Conservation (phyloP, 2,113 vertebrate genomes). For the Pelecanus crispus region DNA sequence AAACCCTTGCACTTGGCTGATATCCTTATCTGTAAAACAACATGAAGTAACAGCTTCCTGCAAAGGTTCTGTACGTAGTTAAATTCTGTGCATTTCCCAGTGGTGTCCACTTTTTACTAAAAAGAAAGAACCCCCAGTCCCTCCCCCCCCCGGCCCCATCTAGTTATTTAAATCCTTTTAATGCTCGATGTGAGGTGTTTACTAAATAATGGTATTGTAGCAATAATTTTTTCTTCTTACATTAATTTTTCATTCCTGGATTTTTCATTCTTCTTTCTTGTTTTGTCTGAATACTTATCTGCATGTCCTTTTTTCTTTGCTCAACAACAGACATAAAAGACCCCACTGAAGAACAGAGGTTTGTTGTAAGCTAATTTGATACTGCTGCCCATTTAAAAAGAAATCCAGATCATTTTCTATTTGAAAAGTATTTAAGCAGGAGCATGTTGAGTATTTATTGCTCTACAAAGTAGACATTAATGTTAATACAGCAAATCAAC, state of each 20-base stretch:
- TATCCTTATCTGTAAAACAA: background rate
- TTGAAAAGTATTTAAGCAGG: constrained; percentile 39
- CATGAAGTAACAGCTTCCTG: background rate
- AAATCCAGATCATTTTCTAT: background rate
- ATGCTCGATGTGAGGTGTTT: background rate
- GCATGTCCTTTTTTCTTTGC: background rate
- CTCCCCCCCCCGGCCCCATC: too few relatives aligned
- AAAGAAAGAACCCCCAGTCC: background rate
- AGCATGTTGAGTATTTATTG: background rate
- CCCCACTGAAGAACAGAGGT: background rate
- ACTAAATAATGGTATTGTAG: background rate
- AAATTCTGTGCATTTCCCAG: background rate
- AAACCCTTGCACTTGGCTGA: background rate
- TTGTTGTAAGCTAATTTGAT: background rate
- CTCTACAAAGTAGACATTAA: background rate
- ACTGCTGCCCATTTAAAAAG: background rate
- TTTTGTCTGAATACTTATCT: background rate
- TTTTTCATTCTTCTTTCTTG: background rate
- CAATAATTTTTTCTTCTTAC: background rate
- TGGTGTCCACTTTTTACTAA: background rate
- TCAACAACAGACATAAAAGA: background rate
- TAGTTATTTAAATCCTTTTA: background rate
- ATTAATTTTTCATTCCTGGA: background rate
- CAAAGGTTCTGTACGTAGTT: background rate
- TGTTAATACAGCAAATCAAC: background rate